These are phyloP conservation scores for Pelmatolapia mariae DNA, from an alignment of 2,113 vertebrate genomes.

Conservation along the genomic window DNA sequence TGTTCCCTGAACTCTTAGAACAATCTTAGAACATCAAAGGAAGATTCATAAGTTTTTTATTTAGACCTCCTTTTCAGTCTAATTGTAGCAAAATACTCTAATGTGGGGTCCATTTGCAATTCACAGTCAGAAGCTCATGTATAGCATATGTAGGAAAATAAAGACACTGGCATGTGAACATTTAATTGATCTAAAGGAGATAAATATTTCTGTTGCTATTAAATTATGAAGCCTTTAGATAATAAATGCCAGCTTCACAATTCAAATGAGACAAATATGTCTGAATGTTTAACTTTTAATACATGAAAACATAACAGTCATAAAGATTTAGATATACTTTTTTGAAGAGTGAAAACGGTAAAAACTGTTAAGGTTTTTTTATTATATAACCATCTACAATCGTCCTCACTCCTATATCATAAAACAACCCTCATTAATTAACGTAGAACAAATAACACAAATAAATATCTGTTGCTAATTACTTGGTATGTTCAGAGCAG, in stretches of 20 bases:
- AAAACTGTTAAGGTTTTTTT: background rate
- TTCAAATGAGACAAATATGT: background rate
- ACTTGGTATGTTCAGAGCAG: background rate
- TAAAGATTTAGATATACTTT: background rate
- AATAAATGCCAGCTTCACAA: background rate
- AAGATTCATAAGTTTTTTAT: background rate
- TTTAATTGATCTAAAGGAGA: background rate
- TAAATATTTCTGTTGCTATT: background rate
- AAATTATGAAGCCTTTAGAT: background rate
- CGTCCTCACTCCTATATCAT: background rate
- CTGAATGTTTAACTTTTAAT: background rate
- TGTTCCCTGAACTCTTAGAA: background rate
- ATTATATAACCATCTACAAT: background rate
- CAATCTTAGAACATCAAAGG: background rate
- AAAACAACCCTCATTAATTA: background rate
- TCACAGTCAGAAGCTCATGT: background rate
- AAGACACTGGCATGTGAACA: background rate
- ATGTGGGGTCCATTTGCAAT: conserved; percentile 4
- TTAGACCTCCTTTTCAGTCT: background rate
- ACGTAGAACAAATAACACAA: background rate
- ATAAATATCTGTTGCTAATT: background rate
- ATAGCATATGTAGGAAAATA: background rate
- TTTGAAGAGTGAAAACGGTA: background rate
- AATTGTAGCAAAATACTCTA: conserved; percentile 11
- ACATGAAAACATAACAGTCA: background rate